Evolutionary conservation across 2,888 invertebrate species (phyloP).

Genomic region (Empis stercorea): DNA sequence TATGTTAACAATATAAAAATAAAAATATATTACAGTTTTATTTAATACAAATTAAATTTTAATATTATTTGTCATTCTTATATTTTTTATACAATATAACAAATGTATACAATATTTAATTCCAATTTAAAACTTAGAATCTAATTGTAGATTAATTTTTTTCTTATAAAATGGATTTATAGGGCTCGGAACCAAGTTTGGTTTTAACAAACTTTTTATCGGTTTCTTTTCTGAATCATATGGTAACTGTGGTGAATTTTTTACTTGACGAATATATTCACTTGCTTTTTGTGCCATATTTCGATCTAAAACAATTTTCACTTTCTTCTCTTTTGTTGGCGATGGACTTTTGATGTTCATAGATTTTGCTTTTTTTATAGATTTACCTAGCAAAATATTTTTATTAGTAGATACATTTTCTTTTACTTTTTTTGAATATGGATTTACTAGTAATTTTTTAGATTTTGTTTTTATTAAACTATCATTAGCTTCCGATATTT

Average conservation of each 20-base stretch:
- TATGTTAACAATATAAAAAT: too few species aligned
- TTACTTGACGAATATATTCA: constrained; percentile 59
- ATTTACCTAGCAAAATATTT: constrained; percentile 12
- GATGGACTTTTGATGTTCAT: not conserved
- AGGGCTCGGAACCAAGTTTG: constrained; percentile 50
- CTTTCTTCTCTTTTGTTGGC: constrained; percentile 23
- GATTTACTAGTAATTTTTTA: constrained; percentile 16
- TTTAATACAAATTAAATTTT: not conserved
- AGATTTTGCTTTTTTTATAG: constrained; percentile 8
- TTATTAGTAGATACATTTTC: constrained; percentile 9
- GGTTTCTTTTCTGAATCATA: constrained; percentile 60
- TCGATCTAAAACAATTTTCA: constrained; percentile 56
- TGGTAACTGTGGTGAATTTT: constrained; percentile 59
- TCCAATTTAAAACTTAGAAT: not conserved
- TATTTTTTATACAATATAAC: too few species aligned
- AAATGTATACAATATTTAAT: too few species aligned
- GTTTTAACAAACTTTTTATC: constrained; percentile 57
- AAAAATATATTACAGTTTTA: too few species aligned
- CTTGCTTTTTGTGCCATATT: constrained; percentile 59
- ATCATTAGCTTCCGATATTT: constrained; percentile 25
- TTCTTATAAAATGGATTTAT: constrained; percentile 65
- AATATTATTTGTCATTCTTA: too few species aligned
- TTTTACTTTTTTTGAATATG: constrained; percentile 15
- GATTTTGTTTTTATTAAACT: not conserved
- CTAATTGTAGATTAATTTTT: constrained; percentile 22